Conservation (phyloP, 1,140 invertebrate species). For the Cylas formicarius region DNA sequence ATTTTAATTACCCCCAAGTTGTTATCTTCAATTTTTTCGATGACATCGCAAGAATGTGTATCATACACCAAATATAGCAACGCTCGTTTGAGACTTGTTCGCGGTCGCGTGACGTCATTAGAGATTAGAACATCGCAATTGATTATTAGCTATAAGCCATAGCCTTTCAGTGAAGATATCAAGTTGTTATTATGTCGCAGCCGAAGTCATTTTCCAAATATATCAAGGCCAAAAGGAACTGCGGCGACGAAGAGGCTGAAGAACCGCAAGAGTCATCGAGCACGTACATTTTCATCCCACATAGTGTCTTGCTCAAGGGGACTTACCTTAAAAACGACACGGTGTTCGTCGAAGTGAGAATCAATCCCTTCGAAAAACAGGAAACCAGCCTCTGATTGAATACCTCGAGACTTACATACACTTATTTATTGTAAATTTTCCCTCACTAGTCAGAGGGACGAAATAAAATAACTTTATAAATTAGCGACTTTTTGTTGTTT, state of each 20-base stretch:
- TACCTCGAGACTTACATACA: neutral
- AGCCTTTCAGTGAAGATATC: too few relatives aligned
- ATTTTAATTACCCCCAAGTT: too few relatives aligned
- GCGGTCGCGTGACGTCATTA: too few relatives aligned
- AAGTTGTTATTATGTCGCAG: conserved; percentile 33
- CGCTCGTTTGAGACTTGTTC: too few relatives aligned
- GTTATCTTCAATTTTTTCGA: too few relatives aligned
- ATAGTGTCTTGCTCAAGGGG: conserved; percentile 55
- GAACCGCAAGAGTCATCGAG: conserved; percentile 49
- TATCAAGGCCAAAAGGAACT: conserved; percentile 45
- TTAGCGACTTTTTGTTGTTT: too few relatives aligned
- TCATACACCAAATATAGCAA: too few relatives aligned
- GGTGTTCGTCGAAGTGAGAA: conserved; percentile 56
- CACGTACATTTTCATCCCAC: conserved; percentile 66
- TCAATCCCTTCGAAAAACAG: conserved; percentile 7
- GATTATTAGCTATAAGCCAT: too few relatives aligned
- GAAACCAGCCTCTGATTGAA: conserved; percentile 22
- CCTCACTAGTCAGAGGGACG: neutral
- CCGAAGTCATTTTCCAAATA: conserved; percentile 45
- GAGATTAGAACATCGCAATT: too few relatives aligned
- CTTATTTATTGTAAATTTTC: conserved; percentile 2
- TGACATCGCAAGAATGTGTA: too few relatives aligned
- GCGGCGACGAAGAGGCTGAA: conserved; percentile 44
- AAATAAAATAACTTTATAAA: neutral
- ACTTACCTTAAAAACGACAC: conserved; percentile 59